Evolutionary conservation across 1,140 invertebrate species (phyloP), one percentile per base, ranked within the genome.

Genomic region (Calephelis nemesis): DNA sequence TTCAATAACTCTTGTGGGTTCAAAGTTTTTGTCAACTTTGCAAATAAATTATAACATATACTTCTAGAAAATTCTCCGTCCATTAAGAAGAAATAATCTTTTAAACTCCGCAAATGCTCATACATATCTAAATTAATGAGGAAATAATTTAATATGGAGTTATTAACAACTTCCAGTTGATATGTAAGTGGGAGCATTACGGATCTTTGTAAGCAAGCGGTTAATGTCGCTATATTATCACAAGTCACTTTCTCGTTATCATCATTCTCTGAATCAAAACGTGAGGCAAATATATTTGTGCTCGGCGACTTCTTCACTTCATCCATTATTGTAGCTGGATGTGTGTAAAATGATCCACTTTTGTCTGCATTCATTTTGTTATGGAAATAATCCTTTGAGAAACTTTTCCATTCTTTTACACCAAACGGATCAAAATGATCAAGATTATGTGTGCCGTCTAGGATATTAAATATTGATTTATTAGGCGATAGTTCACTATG

Each of bases 51-150:
- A 11, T 93, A 90, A 11, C 95, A 95, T 5, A 97, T 93, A 68
- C 93, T 94, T 30, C 93, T 94, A 0, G 94, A 94, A 83, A 96
- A 97, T 79, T 96, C 95, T 0, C 96, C 96, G 74, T 96, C 95
- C 81, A 96, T 88, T 8, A 97, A 76, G 71, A 96, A 96, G 80
- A 95, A 96, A 65, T 95, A 96, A 76, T 95, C 94, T 9, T 95
- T 92, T 0, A 97, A 79, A 79, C 94, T 95, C 13, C 94, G 93
- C 15, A 97, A 88, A 83, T 96, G 95, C 10, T 94, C 93, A 11
- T 96, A 92, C 73, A 95, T 93, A 52, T 94, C 92, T 30, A 94
- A 86, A 66, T 96, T 94, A 0, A 94, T 88, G 0, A 96, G 84
- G 68, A 95, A 94, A 76, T 95, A 94, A 62, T 95, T 95, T 48